Conservation (phyloP, 2,888 invertebrate species). For the Zeuzera pyrina region DNA sequence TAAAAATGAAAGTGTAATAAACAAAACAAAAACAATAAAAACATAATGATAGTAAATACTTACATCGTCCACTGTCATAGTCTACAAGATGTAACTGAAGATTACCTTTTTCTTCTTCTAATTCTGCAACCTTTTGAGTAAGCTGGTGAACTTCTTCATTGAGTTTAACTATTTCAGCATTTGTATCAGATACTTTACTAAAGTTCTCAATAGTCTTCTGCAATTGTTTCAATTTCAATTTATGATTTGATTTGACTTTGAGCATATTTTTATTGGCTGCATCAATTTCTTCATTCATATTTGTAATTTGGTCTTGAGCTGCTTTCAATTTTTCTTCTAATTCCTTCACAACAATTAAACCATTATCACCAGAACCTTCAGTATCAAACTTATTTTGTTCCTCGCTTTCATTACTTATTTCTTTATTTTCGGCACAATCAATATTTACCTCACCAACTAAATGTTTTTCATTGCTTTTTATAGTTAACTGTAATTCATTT, state of each 20-base stretch:
- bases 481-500: slow-evolving; percentile 20
- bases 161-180: slow-evolving; percentile 78
- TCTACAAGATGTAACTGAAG: slow-evolving; percentile 88
- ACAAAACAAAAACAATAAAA: background rate
- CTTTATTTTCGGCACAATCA: slow-evolving; percentile 24
- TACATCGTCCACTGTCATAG: slow-evolving; percentile 81
- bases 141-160: slow-evolving; percentile 75
- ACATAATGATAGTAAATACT: slow-evolving; percentile 23
- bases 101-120: slow-evolving; percentile 94
- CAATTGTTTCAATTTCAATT: slow-evolving; percentile 81
- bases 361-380: background rate
- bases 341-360: slow-evolving; percentile 25
- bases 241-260: slow-evolving; percentile 81
- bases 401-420: slow-evolving; percentile 3
- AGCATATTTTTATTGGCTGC: slow-evolving; percentile 83
- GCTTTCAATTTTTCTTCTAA: slow-evolving; percentile 57
- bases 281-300: slow-evolving; percentile 80
- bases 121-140: slow-evolving; percentile 83
- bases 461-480: slow-evolving; percentile 5
- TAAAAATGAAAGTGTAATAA: slow-evolving; percentile 1
- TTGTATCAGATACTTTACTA: slow-evolving; percentile 77
- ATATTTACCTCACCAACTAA: slow-evolving; percentile 12
- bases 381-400: background rate
- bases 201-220: slow-evolving; percentile 81
- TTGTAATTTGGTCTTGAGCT: slow-evolving; percentile 54